Evolutionary conservation across 2,797 vertebrate genomes (phyloP).

Genomic region (Smutsia gigantea): DNA sequence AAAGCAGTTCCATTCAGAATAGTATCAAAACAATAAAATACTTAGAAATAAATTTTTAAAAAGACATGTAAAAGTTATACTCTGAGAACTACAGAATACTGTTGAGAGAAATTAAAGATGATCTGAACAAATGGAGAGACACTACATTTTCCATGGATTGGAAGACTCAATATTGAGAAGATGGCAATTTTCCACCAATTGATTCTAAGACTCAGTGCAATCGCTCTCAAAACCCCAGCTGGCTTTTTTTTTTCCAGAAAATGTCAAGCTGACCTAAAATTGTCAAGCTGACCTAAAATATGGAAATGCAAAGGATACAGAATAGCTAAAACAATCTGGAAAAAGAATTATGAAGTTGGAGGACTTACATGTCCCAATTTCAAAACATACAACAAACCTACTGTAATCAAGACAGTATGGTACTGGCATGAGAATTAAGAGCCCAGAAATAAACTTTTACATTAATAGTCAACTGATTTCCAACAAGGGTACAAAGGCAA

Average conservation of each 20-base stretch:
- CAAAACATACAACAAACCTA: constrained; percentile 32
- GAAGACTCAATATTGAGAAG: background rate
- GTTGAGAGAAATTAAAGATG: background rate
- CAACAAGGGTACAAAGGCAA: background rate
- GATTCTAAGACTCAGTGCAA: background rate
- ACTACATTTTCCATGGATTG: background rate
- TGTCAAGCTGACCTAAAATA: constrained; percentile 16
- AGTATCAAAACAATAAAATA: constrained; percentile 32
- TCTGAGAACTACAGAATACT: constrained; percentile 28
- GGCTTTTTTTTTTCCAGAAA: background rate
- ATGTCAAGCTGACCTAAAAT: constrained; percentile 33
- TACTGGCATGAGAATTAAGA: background rate
- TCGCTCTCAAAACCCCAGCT: background rate
- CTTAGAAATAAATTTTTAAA: background rate
- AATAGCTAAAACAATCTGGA: background rate
- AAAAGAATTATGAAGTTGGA: constrained; percentile 19
- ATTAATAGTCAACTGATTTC: background rate
- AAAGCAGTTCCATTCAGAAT: background rate
- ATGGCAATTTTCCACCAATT: background rate
- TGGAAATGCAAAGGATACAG: constrained; percentile 23
- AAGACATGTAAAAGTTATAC: constrained; percentile 4
- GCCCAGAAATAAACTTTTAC: background rate
- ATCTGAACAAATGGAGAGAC: constrained; percentile 23
- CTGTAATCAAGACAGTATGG: background rate
- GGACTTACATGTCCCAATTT: background rate